These are phyloP conservation scores for Cygnus atratus DNA, from an alignment of 2,113 vertebrate species.

Conservation along the genomic window DNA sequence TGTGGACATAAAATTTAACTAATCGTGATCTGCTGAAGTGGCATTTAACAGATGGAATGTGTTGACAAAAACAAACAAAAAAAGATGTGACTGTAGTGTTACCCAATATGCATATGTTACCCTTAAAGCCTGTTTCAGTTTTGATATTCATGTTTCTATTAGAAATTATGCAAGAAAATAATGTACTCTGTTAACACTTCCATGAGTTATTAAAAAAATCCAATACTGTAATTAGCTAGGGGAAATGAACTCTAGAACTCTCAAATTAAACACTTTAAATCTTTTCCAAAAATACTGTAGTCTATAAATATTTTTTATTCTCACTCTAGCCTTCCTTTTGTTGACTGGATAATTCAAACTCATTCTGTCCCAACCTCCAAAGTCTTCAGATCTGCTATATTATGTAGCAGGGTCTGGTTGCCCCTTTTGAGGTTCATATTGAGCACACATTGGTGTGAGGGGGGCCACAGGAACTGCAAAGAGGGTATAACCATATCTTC, in stretches of 20 bases:
- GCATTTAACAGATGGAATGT: background rate
- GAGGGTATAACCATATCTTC: background rate
- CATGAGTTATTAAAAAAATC: constrained; percentile 26
- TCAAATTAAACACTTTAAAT: background rate
- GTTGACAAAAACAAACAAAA: background rate
- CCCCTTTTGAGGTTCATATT: background rate
- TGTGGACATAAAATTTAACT: background rate
- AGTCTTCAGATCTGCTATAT: background rate
- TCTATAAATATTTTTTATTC: background rate
- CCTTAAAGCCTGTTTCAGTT: background rate
- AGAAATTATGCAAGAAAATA: background rate
- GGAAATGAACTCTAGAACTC: constrained; percentile 20
- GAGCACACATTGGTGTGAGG: rapidly evolving
- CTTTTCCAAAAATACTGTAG: constrained; percentile 5
- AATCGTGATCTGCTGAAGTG: background rate
- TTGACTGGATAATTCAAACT: background rate
- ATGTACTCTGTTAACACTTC: background rate
- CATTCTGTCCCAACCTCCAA: background rate
- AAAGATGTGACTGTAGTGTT: background rate
- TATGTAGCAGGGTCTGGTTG: background rate
- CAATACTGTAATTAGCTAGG: constrained; percentile 1
- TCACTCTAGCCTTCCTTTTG: background rate
- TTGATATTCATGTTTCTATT: background rate
- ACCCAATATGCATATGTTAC: background rate
- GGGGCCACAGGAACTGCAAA: background rate